Evolutionary conservation across 1,140 invertebrate species (phyloP).

Genomic region (Elysia chlorotica): DNA sequence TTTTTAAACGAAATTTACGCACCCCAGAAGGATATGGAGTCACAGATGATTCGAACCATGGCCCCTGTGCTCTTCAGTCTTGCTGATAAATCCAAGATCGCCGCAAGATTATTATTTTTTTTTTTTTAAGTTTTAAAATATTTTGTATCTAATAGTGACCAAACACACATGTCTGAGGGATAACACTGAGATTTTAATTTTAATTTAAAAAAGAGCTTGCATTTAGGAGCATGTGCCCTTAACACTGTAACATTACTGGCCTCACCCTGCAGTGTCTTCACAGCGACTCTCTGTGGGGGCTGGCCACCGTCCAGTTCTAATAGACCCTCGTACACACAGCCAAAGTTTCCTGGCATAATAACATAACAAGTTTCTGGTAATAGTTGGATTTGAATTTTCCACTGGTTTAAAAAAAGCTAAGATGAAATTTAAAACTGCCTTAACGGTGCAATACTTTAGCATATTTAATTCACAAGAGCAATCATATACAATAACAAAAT

Average conservation of each 20-base stretch:
- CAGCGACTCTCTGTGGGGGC: constrained; percentile 51
- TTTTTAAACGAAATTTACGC: too few species aligned
- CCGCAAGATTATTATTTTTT: neutral
- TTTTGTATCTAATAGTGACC: too few species aligned
- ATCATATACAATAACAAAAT: neutral
- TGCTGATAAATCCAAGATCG: too few species aligned
- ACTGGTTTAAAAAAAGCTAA: neutral
- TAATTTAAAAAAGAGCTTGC: too few species aligned
- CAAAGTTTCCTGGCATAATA: constrained; percentile 57
- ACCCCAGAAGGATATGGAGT: too few species aligned
- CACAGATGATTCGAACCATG: too few species aligned
- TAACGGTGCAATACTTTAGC: neutral
- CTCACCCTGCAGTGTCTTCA: constrained; percentile 61
- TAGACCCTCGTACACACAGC: constrained; percentile 58
- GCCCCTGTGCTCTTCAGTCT: too few species aligned
- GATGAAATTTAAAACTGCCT: neutral
- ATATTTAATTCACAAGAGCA: neutral
- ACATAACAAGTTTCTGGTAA: neutral
- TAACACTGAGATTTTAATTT: too few species aligned
- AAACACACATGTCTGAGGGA: too few species aligned
- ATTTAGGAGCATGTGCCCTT: too few species aligned
- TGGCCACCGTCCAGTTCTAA: constrained; percentile 33
- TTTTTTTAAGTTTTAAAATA: neutral
- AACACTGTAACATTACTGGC: too few species aligned
- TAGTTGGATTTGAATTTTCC: neutral